phyloP scores from a whole-genome alignment of 2,113 vertebrate genomes.

The Nothobranchius kuhntae region DNA sequence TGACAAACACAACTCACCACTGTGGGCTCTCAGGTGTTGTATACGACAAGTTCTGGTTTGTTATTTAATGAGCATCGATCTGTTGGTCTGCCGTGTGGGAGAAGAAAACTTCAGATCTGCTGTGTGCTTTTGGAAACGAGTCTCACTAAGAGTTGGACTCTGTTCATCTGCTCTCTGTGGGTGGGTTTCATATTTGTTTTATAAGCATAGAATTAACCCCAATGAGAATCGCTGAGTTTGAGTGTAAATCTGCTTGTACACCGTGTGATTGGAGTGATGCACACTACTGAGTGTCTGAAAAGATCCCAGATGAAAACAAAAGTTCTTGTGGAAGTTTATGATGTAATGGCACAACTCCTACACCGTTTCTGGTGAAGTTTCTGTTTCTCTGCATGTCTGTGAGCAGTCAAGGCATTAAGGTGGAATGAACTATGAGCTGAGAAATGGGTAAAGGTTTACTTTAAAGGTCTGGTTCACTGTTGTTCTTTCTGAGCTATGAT shows the following conservation, averaged over 20 bases:
- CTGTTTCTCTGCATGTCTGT: neutral
- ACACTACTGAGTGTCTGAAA: neutral
- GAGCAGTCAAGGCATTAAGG: neutral
- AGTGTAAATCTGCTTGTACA: neutral
- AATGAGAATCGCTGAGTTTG: neutral
- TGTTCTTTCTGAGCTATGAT: too few species aligned
- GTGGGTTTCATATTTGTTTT: conserved; percentile 41
- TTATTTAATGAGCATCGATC: conserved; percentile 4
- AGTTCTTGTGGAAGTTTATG: conserved; percentile 11
- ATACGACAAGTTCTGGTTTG: neutral
- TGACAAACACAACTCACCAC: neutral
- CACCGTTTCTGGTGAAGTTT: conserved; percentile 18
- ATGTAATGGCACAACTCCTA: conserved; percentile 14
- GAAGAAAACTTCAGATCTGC: conserved; percentile 30
- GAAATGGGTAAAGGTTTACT: too few species aligned
- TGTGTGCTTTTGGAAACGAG: conserved; percentile 5
- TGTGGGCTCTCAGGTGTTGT: neutral
- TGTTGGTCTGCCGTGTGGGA: conserved; percentile 38
- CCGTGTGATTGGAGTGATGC: conserved; percentile 7
- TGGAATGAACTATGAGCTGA: too few species aligned
- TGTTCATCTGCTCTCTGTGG: conserved; percentile 37
- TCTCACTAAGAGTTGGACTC: conserved; percentile 29
- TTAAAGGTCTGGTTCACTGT: too few species aligned
- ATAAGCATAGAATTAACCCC: conserved; percentile 24
- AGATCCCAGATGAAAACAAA: conserved; percentile 17